phyloP scores from a whole-genome alignment of 1,140 invertebrate genomes.

The Ylistrum balloti region DNA sequence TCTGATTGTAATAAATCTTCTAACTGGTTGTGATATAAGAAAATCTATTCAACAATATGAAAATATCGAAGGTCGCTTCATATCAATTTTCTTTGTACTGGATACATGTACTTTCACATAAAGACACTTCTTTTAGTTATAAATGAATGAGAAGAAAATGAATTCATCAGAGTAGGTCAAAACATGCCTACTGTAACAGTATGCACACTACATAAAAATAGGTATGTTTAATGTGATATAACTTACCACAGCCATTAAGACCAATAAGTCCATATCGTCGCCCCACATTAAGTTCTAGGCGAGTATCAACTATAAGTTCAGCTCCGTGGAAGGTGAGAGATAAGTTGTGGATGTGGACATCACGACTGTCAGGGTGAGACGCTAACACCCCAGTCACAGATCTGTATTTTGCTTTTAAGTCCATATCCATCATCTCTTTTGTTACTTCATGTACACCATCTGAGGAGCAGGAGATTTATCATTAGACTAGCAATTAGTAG shows the following conservation, averaged over 20 bases:
- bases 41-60: too few relatives aligned
- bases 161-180: too few relatives aligned
- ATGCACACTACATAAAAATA: too few relatives aligned
- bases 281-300: conserved; percentile 98
- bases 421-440: conserved; percentile 88
- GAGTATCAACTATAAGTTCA: conserved; percentile 97
- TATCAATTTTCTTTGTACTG: too few relatives aligned
- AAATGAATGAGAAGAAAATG: too few relatives aligned
- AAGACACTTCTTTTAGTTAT: too few relatives aligned
- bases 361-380: conserved; percentile 96
- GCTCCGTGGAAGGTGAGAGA: conserved; percentile 99
- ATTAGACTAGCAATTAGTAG: not conserved
- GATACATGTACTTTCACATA: too few relatives aligned
- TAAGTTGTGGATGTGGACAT: conserved; percentile 98
- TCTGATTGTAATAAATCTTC: too few relatives aligned
- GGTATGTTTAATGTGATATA: too few relatives aligned
- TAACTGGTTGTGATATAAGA: too few relatives aligned
- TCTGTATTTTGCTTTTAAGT: conserved; percentile 95
- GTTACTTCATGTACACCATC: conserved; percentile 92
- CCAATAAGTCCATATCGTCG: conserved; percentile 98
- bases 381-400: conserved; percentile 97
- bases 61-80: too few relatives aligned
- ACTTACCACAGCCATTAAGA: conserved; percentile 95
- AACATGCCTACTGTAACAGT: too few relatives aligned
- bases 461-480: not conserved